Evolutionary conservation across 2,113 vertebrate genomes (phyloP), one percentile per base, ranked within the genome.

Genomic region (Solea senegalensis): DNA sequence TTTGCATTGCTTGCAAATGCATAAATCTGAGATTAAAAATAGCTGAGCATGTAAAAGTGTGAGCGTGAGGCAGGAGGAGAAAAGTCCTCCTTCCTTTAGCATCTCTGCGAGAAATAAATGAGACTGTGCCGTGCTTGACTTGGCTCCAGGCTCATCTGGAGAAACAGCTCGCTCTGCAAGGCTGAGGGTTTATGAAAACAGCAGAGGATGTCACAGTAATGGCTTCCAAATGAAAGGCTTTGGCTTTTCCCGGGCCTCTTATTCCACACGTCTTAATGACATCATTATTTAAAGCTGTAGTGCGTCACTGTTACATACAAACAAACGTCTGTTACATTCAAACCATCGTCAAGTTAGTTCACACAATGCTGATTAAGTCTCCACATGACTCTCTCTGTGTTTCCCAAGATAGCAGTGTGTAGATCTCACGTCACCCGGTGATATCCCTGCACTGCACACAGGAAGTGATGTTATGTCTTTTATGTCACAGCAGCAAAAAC

Each of bases 181-280:
- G 76, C 68, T 70, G 51, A 4, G 55, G 84, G 85, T 90, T 90
- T 86, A 90, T 76, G 82, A 86, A 88, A 90, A 88, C 85, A 89
- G 76, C 52, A 14, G 63, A 67, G 80, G 80, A 81, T 84, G 79
- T 80, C 83, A 68, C 79, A 50, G 66, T 46, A 76, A 77, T 60
- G 59, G 72, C 62, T 12, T 65, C 56, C 61, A 26, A 43, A 21
- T 21, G 1, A 21, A 21, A 67, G 55, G 26, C 50, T 1, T 65
- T 76, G 58, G 68, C 58, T 71, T 71, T 82, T 78, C 60, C 83
- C 62, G 34, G 69, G 76, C 66, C 65, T 79, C 74, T 87, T 89
- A 85, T 45, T 80, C 58, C 69, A 70, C 80, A 80, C 77, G 60
- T 61, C 44, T 46, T 88, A 84, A 88, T 88, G 80, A 78, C 60